These are phyloP conservation scores for Enteromius treurensis DNA, from an alignment of 2,797 vertebrate genomes.

Conservation along the genomic window DNA sequence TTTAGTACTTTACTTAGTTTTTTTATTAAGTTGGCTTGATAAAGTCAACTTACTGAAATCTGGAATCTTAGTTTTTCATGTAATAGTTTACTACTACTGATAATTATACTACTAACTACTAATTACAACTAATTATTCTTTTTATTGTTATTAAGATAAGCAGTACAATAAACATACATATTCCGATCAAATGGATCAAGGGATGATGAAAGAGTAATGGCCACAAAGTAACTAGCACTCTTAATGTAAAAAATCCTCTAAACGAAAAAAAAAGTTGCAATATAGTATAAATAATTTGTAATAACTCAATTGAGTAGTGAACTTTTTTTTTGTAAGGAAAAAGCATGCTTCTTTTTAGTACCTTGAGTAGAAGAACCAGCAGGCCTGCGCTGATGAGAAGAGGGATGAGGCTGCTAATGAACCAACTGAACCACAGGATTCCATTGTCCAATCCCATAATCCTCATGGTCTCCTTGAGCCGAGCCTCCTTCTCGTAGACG, in stretches of 20 bases:
- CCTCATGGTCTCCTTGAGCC: constrained; percentile 97
- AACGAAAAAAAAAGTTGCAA: neutral
- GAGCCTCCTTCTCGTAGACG: constrained; percentile 96
- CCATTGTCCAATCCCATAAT: constrained; percentile 97
- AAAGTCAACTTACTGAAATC: too few species aligned
- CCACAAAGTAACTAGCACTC: neutral
- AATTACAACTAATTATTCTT: neutral
- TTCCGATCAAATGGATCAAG: neutral
- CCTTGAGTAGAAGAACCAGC: constrained; percentile 92
- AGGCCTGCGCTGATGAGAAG: constrained; percentile 91
- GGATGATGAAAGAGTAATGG: neutral
- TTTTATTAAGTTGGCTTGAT: too few species aligned
- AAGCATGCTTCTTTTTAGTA: constrained; percentile 70
- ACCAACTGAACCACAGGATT: constrained; percentile 97
- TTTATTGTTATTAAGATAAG: neutral
- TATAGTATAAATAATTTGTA: neutral
- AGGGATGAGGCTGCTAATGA: constrained; percentile 95
- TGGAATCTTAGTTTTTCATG: neutral
- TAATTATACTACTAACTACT: neutral
- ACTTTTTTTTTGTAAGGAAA: neutral
- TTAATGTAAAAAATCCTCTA: neutral
- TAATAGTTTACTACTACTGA: neutral
- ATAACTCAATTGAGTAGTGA: neutral
- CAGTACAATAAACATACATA: neutral
- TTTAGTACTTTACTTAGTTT: neutral